Conservation (phyloP, 2,113 vertebrate genomes). For the Spheniscus mendiculus region DNA sequence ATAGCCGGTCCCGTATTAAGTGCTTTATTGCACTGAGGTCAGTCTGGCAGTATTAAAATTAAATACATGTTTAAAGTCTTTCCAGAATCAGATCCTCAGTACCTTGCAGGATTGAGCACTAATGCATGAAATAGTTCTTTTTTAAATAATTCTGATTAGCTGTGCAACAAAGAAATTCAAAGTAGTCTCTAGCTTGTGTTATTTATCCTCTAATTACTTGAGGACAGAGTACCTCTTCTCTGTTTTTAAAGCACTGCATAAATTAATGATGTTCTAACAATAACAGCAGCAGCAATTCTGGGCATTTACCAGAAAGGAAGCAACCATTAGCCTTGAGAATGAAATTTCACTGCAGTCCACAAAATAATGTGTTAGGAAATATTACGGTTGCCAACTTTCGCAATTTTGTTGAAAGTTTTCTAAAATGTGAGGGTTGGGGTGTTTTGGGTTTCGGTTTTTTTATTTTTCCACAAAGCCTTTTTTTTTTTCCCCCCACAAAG, state of each 20-base stretch:
- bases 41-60: neutral
- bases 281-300: neutral
- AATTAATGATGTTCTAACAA: slow-evolving; percentile 29
- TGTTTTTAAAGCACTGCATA: slow-evolving; percentile 7
- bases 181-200: neutral
- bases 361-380: slow-evolving; percentile 42
- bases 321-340: slow-evolving; percentile 1
- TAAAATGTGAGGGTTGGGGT: slow-evolving; percentile 17
- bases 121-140: neutral
- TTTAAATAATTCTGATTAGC: neutral
- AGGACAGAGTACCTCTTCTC: slow-evolving; percentile 18
- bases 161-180: neutral
- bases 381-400: neutral
- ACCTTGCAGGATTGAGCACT: neutral
- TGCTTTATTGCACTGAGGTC: neutral
- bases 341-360: slow-evolving; percentile 46
- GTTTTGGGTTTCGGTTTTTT: neutral
- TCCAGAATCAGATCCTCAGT: neutral
- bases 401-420: slow-evolving; percentile 35
- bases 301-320: slow-evolving; percentile 32
- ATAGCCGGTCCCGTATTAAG: neutral
- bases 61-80: neutral
- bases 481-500: neutral
- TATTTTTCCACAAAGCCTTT: neutral
- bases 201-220: neutral